Percentiles rank a stretch among this genome's conserved stretches.
phyloP scores from a whole-genome alignment of 2,797 vertebrate genomes.

The Lagocephalus sceleratus region DNA sequence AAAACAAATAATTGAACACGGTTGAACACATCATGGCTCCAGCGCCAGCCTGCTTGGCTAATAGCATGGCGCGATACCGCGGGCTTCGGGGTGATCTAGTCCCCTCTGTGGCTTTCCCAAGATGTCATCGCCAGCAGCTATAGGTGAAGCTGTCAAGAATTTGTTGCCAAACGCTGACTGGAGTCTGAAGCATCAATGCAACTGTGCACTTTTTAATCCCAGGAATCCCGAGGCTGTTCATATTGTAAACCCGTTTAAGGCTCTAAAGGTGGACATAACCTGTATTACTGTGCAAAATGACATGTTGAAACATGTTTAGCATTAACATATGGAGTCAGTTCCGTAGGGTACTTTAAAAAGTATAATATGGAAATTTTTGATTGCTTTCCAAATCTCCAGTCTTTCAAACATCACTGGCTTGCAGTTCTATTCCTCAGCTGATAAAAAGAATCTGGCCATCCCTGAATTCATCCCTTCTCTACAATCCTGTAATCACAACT shows the following conservation, averaged over 20 bases:
- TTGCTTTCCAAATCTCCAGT: constrained; percentile 3
- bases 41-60: background rate
- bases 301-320: no score
- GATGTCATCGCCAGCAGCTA: background rate
- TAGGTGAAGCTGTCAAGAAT: background rate
- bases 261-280: no score
- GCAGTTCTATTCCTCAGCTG: constrained; percentile 18
- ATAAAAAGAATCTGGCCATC: constrained; percentile 5
- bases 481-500: constrained; percentile 44
- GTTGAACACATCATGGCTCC: background rate
- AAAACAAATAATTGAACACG: background rate
- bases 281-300: no score
- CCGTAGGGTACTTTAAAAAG: no score
- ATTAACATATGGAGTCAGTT: no score
- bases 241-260: no score
- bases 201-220: no score
- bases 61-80: background rate
- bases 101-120: background rate
- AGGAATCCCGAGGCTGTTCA: no score
- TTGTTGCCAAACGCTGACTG: no score
- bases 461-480: constrained; percentile 2
- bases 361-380: background rate
- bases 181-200: no score
- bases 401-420: background rate
- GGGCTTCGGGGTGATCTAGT: background rate